These are phyloP conservation scores for Lepidocolaptes lacrymiger DNA, from an alignment of 2,797 vertebrate species.

Conservation along the genomic window DNA sequence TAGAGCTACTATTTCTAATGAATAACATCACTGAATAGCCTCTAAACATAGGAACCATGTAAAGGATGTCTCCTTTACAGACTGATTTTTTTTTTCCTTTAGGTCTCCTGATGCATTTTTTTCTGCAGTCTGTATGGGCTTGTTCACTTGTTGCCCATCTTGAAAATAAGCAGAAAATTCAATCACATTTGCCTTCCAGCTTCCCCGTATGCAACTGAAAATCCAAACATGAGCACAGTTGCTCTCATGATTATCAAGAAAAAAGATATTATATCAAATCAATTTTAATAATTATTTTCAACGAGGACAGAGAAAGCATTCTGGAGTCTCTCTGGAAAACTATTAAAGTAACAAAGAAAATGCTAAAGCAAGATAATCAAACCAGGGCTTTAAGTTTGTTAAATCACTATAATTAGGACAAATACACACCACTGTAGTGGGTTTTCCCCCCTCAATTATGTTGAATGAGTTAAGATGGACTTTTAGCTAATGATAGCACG, in stretches of 20 bases:
- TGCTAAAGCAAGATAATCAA: neutral
- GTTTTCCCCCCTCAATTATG: neutral
- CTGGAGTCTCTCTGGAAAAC: neutral
- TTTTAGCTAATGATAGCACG: neutral
- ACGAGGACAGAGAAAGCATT: neutral
- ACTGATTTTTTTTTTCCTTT: neutral
- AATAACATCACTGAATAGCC: neutral
- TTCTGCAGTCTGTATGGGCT: neutral
- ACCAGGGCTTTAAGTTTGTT: neutral
- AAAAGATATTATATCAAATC: neutral
- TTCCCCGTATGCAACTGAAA: neutral
- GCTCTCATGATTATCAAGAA: neutral
- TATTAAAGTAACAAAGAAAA: neutral
- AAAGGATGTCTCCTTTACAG: neutral
- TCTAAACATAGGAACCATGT: neutral
- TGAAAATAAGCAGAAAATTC: neutral
- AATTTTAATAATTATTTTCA: constrained; percentile 29
- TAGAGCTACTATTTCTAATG: neutral
- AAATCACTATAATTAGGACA: constrained; percentile 12
- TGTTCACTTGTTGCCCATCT: neutral
- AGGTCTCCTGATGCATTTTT: neutral
- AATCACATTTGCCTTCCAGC: neutral
- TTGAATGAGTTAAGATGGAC: neutral
- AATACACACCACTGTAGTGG: neutral
- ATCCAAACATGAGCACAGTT: neutral